Base-by-base conservation (phyloP, 1,140 invertebrate species). In the Leptinotarsa undecemlineata region DNA sequence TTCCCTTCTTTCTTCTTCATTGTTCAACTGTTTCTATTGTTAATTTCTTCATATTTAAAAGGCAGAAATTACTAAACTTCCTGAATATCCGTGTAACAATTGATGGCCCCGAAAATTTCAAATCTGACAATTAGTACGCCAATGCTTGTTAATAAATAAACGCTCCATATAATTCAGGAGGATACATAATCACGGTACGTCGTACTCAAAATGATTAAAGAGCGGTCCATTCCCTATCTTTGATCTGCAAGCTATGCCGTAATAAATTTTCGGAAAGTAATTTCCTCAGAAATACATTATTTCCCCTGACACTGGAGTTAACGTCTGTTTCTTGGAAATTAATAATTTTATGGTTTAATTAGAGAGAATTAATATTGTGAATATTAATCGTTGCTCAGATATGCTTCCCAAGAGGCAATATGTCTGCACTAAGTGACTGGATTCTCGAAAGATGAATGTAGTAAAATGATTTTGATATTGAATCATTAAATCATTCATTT, bases 281-380 rank as follows among this genome's bases (percentile, higher is more conserved):
- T 57, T 57, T 57, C 51, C 51, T 57, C 1, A 14, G 51, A 57
- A 57, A 57, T 57, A 57, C 51, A 57, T 57, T 17, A 57, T 42
- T 19, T 57, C 51, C 51, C n/a, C 51, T 57, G 15, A 57, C 51
- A 57, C 51, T 19, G 51, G n/a, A 17, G 51, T 19, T 57, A 57
- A 57, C n/a, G 51, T 57, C 51, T 57, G 51, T 57, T 57, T 19
- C n/a, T 42, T 42, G 33, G 33, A 19, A 57, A 57, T 57, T 57
- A 57, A 17, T 57, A 57, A 57, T 57, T 57, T 57, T 57, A 57
- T 57, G 51, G 15, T 57, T 15, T 57, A 57, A 57, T 57, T 57
- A 57, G 33, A 42, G 33, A 42, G 33, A 42, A 42, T 57, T 19
- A 57, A 57, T 57, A 57, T 57, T 57, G 51, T 17, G 51, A 57